A percentile compares a stretch with the other conserved stretches of the same genome.
Evolutionary conservation across 2,888 invertebrate genomes (phyloP).

Genomic region (Oegoconia quadripuncta): DNA sequence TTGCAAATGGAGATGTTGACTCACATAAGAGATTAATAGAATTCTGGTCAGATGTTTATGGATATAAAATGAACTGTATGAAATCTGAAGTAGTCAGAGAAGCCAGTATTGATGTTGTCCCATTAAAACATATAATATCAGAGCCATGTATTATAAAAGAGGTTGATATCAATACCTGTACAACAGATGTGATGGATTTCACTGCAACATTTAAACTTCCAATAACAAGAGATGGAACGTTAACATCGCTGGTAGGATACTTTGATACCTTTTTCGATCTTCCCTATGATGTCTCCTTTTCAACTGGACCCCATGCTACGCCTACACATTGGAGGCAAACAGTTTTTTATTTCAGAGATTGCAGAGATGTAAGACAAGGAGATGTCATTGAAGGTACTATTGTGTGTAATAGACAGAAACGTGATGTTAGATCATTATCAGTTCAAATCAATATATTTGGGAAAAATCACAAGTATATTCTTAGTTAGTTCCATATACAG

Average conservation of each 20-base stretch:
- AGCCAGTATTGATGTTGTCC: conserved; percentile 75
- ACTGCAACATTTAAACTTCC: conserved; percentile 83
- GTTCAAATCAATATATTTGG: conserved; percentile 83
- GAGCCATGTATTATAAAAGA: conserved; percentile 82
- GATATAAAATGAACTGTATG: conserved; percentile 96
- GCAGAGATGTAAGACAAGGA: conserved; percentile 84
- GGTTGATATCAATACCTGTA: conserved; percentile 88
- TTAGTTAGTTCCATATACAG: conserved; percentile 67
- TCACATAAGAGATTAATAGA: conserved; percentile 85
- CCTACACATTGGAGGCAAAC: conserved; percentile 98
- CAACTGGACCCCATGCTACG: conserved; percentile 86
- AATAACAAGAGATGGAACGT: conserved; percentile 80
- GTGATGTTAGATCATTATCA: conserved; percentile 86
- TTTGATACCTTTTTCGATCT: conserved; percentile 94
- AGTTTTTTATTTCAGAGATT: conserved; percentile 89
- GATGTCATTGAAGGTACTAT: conserved; percentile 82
- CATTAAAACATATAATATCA: conserved; percentile 81
- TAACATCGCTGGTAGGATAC: conserved; percentile 93
- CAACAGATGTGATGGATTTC: conserved; percentile 85
- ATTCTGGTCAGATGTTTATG: conserved; percentile 97
- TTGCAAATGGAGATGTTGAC: conserved; percentile 88
- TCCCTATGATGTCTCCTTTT: conserved; percentile 82
- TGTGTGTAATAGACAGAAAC: conserved; percentile 85
- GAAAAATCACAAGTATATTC: conserved; percentile 80
- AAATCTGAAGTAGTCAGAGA: conserved; percentile 90